A percentile compares a stretch with the other conserved stretches of the same genome.
Conservation (phyloP, 2,888 invertebrate species). For the Tuta absoluta region DNA sequence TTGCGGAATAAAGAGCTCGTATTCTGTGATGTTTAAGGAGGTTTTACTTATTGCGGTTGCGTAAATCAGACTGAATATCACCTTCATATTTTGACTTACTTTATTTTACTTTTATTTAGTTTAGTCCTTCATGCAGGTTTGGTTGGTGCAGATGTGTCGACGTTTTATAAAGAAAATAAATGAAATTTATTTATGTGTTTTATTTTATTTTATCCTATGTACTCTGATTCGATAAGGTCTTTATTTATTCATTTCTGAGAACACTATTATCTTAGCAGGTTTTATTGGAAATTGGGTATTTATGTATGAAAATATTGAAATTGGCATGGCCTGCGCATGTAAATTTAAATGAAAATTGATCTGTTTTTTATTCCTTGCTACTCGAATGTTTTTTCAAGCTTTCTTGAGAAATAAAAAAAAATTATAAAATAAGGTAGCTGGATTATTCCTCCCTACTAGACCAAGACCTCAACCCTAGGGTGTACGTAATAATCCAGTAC, state of each 20-base stretch:
- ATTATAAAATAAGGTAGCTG: too few species aligned
- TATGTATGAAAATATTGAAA: neutral
- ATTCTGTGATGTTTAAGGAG: constrained; percentile 61
- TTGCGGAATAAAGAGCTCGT: constrained; percentile 76
- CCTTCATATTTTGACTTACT: constrained; percentile 45
- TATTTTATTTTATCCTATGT: constrained; percentile 23
- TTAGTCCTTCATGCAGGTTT: constrained; percentile 7
- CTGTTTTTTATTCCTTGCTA: too few species aligned
- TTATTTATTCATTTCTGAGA: neutral
- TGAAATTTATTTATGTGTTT: constrained; percentile 2
- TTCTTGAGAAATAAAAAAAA: too few species aligned
- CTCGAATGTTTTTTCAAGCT: too few species aligned
- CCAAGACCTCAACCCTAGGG: too few species aligned
- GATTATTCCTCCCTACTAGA: too few species aligned
- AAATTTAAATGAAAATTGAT: neutral
- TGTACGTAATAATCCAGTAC: too few species aligned
- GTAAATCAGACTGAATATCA: constrained; percentile 40
- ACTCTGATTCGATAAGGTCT: constrained; percentile 14
- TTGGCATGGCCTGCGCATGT: constrained; percentile 3
- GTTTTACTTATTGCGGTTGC: constrained; percentile 49
- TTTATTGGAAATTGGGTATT: constrained; percentile 13
- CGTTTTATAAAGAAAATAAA: neutral
- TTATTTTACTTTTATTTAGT: constrained; percentile 25
- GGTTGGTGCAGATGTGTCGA: constrained; percentile 6
- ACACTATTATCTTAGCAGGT: neutral